phyloP scores from a whole-genome alignment of 64 coral and sea anemone genomes.

The Dendronephthya gigantea region DNA sequence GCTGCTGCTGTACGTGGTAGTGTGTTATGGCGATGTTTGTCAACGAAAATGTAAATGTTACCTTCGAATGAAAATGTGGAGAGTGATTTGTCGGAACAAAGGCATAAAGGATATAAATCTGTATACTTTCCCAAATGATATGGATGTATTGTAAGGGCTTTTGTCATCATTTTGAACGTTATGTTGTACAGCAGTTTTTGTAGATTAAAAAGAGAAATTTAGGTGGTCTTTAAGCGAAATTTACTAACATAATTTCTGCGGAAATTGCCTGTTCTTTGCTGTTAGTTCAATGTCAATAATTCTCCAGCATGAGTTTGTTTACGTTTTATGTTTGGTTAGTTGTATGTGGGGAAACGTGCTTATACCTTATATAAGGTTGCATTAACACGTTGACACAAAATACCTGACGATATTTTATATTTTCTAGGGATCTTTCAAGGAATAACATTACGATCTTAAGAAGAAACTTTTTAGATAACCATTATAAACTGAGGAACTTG shows the following conservation, averaged over 20 bases:
- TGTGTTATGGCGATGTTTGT: background rate
- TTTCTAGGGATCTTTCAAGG: background rate
- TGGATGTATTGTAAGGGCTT: background rate
- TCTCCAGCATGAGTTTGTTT: background rate
- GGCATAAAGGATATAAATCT: background rate
- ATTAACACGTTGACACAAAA: background rate
- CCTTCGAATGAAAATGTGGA: background rate
- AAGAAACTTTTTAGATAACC: background rate
- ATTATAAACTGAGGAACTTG: background rate
- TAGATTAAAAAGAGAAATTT: background rate
- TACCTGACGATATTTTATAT: background rate
- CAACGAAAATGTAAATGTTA: background rate
- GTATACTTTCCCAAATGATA: background rate
- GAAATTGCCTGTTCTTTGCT: too few species aligned
- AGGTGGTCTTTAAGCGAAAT: background rate
- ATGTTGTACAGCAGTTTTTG: background rate
- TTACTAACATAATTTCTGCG: background rate
- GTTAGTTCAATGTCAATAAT: too few species aligned
- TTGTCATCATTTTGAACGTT: background rate
- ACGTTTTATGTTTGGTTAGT: background rate
- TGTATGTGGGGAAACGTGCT: background rate
- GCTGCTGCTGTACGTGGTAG: background rate
- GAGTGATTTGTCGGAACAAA: background rate
- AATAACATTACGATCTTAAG: background rate
- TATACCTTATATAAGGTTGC: background rate